Conservation (phyloP, 1,140 invertebrate species). For the Eurosta solidaginis region DNA sequence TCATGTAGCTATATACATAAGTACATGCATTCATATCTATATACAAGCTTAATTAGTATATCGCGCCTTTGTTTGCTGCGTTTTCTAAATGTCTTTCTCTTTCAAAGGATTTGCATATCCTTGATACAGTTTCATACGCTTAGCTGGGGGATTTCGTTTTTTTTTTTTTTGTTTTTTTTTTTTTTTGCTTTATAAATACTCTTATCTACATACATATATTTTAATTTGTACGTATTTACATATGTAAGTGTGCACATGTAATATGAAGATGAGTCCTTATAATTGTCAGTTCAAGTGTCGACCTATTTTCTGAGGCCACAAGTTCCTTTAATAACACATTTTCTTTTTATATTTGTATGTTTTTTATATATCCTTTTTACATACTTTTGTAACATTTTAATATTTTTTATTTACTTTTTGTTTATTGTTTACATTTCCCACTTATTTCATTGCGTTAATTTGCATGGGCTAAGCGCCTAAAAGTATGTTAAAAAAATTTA, state of each 20-base stretch:
- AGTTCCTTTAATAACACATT: not conserved
- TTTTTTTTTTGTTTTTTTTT: not conserved
- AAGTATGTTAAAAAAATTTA: not conserved
- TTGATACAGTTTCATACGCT: not conserved
- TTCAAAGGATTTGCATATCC: constrained; percentile 14
- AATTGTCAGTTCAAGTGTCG: not conserved
- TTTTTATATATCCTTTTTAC: not conserved
- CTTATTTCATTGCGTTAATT: not conserved
- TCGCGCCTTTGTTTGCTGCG: not conserved
- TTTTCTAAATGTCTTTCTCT: not conserved
- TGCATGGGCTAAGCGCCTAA: not conserved
- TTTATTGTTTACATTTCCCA: too few relatives aligned
- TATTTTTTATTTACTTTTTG: not conserved
- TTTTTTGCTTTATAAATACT: not conserved
- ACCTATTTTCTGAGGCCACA: not conserved
- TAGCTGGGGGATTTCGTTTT: not conserved
- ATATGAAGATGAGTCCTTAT: not conserved
- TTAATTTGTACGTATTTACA: too few relatives aligned
- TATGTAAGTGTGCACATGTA: too few relatives aligned
- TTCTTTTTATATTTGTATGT: not conserved
- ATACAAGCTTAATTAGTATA: not conserved
- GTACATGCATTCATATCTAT: too few relatives aligned
- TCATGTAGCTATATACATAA: too few relatives aligned
- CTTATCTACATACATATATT: not conserved
- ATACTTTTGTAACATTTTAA: not conserved